Evolutionary conservation across 1,140 invertebrate genomes (phyloP).

Genomic region (Drosophila lowei): DNA sequence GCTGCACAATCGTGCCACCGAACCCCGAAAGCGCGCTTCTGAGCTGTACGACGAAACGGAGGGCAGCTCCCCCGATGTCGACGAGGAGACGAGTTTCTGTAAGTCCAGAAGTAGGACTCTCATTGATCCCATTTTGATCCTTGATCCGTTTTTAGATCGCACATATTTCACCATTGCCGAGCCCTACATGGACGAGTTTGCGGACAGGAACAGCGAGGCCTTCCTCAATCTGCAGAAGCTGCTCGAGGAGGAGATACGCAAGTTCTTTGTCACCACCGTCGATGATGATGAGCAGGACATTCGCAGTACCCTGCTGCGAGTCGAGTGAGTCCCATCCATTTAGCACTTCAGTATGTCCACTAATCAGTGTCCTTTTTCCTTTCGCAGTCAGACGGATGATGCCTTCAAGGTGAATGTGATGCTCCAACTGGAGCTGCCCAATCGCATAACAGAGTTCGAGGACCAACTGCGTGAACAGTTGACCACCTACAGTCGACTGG

Average conservation of each 20-base stretch:
- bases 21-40: conserved; percentile 27
- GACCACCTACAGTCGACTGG: conserved; percentile 34
- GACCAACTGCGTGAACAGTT: conserved; percentile 49
- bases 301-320: conserved; percentile 32
- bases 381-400: conserved; percentile 55
- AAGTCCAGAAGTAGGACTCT: conserved; percentile 16
- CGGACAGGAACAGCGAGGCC: conserved; percentile 19
- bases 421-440: conserved; percentile 62
- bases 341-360: not conserved
- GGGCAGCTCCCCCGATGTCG: conserved; percentile 32
- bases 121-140: not conserved
- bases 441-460: conserved; percentile 42
- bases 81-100: conserved; percentile 41
- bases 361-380: not conserved
- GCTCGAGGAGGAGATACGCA: conserved; percentile 38
- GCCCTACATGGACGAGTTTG: conserved; percentile 45
- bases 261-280: conserved; percentile 47
- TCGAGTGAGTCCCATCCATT: conserved; percentile 47
- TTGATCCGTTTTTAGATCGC: conserved; percentile 37
- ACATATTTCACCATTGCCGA: conserved; percentile 57
- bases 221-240: conserved; percentile 45
- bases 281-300: conserved; percentile 54
- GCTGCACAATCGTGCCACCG: conserved; percentile 8
- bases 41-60: conserved; percentile 54
- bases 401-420: conserved; percentile 51